Base-by-base conservation (phyloP, 2,797 vertebrate species). In the Zenarchopterus dispar region DNA sequence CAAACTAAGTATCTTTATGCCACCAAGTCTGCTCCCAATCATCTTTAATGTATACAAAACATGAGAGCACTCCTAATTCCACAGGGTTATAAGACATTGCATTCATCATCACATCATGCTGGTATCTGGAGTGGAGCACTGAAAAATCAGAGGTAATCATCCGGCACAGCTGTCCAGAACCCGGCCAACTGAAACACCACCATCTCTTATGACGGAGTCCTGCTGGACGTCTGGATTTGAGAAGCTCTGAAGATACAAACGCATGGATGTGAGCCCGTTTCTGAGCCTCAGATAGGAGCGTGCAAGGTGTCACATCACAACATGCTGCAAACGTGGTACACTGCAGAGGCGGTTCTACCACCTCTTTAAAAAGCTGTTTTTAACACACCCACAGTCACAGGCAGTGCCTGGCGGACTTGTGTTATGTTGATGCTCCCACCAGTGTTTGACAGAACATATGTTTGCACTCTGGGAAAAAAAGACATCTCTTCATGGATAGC, bases 401-500 rank as follows among this genome's bases (percentile, higher is more conserved):
- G 26, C 22, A 15, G 68, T 63, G 65, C 74, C 78, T 73, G 73
- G 67, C 49, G 53, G 56, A 46, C 53, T 66, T 42, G 77, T 66
- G 80, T 72, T 74, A 65, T 48, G 55, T 67, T 58, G 78, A 82
- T 55, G 71, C 70, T 43, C 78, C 68, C 58, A 67, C 64, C 49
- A 47, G 77, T 74, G 82, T 80, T 75, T 77, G 77, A 81, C 70
- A 73, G 73, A 88, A 84, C 88, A 87, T 84, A 89, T 84, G 86
- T 62, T 77, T 46, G 64, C 78, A 81, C 84, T 78, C 61, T 46
- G 77, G 72, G 62, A 57, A 66, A 77, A 58, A 83, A 62, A 84
- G 68, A 72, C 82, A 75, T 82, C 73, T 84, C 83, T 89, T 90
- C 82, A 84, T 75, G 85, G 83, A 85, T 80, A 86, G 63, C 78